Percentiles rank a stretch among this genome's conserved stretches.
Conservation (phyloP, 2,888 invertebrate species). For the Brachypterus glaber region DNA sequence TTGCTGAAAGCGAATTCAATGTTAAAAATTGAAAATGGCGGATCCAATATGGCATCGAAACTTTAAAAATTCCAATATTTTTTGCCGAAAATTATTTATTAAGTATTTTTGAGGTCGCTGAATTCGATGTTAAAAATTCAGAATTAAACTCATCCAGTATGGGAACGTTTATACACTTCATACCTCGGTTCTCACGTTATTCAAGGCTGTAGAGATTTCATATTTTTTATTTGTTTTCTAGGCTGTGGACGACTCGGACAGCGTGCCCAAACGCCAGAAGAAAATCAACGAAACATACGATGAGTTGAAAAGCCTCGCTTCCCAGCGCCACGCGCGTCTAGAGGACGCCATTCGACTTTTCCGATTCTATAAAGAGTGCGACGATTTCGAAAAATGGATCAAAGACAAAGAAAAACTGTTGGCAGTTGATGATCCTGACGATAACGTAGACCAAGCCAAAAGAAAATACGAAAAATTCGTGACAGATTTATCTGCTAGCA, state of each 20-base stretch:
- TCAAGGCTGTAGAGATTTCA: no score
- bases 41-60: no score
- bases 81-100: no score
- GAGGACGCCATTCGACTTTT: constrained; percentile 89
- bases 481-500: constrained; percentile 90
- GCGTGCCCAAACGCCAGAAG: constrained; percentile 70
- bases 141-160: no score
- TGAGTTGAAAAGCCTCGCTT: constrained; percentile 69
- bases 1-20: no score
- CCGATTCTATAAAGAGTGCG: constrained; percentile 92
- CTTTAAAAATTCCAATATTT: no score
- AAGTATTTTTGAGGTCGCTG: no score
- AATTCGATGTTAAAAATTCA: no score
- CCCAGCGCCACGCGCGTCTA: constrained; percentile 70
- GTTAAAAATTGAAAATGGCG: no score
- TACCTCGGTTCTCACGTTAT: no score
- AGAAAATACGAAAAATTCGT: constrained; percentile 95
- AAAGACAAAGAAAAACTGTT: constrained; percentile 88
- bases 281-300: constrained; percentile 74
- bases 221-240: no score
- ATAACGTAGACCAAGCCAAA: constrained; percentile 86
- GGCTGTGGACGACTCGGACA: constrained; percentile 59
- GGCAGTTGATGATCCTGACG: constrained; percentile 69
- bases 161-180: no score
- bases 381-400: constrained; percentile 97